Percentiles rank a stretch among this genome's conserved stretches.
phyloP scores from a whole-genome alignment of 2,888 invertebrate species.

The Blera fallax region DNA sequence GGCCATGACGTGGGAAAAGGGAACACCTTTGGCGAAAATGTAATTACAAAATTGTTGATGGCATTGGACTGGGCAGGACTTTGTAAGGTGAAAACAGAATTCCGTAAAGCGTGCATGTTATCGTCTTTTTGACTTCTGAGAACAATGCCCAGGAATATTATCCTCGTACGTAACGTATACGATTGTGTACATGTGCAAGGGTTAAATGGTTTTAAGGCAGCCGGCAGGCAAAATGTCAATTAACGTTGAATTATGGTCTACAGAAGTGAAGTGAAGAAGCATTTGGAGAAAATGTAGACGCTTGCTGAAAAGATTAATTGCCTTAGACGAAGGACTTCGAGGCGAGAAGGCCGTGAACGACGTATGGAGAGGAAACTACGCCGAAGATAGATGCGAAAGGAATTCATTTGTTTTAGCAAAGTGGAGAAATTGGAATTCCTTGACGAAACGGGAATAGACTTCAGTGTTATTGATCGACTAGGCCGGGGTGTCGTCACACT shows the following conservation, averaged over 20 bases:
- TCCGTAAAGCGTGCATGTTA: slow-evolving; percentile 38
- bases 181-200: not conserved
- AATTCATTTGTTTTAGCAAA: slow-evolving; percentile 39
- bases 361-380: not conserved
- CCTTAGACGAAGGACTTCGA: not conserved
- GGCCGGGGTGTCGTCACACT: slow-evolving; percentile 21
- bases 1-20: not conserved
- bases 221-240: slow-evolving; percentile 62
- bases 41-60: slow-evolving; percentile 54
- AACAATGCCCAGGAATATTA: slow-evolving; percentile 51
- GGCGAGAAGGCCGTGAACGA: not conserved
- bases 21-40: slow-evolving; percentile 46
- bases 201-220: slow-evolving; percentile 28
- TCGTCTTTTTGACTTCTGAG: slow-evolving; percentile 24
- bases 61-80: not conserved
- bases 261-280: slow-evolving; percentile 22
- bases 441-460: not conserved
- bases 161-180: not conserved
- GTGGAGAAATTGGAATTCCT: slow-evolving; percentile 22
- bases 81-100: not conserved
- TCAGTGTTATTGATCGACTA: slow-evolving; percentile 56
- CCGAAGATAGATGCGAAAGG: slow-evolving; percentile 43
- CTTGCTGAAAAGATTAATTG: slow-evolving; percentile 59
- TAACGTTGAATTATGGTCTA: slow-evolving; percentile 66
- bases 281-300: slow-evolving; percentile 37